Evolutionary conservation across 1,140 invertebrate species (phyloP).

Genomic region (Drosophila pruinosa): DNA sequence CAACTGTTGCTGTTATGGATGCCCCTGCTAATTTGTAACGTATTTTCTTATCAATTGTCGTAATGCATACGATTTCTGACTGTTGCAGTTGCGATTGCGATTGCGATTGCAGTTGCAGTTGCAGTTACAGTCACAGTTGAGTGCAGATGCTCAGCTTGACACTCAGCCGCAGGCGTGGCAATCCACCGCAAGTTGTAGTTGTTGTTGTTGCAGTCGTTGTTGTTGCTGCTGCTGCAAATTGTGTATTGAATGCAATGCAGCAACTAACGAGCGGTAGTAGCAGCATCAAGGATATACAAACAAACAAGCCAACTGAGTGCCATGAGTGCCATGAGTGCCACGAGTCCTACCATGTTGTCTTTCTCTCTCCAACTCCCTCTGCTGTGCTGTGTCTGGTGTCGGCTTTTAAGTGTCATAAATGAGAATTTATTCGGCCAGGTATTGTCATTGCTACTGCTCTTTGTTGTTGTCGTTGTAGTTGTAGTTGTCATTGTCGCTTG

Average conservation of each 20-base stretch:
- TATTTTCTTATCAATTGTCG: conserved; percentile 78
- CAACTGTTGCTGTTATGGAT: not conserved
- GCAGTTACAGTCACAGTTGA: conserved; percentile 19
- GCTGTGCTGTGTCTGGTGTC: conserved; percentile 37
- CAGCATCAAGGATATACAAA: conserved; percentile 10
- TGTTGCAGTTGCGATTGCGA: conserved; percentile 24
- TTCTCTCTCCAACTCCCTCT: not conserved
- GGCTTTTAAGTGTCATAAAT: conserved; percentile 80
- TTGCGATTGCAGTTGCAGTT: too few relatives aligned
- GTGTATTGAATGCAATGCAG: conserved; percentile 17
- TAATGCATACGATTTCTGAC: conserved; percentile 58
- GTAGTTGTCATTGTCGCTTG: conserved; percentile 29
- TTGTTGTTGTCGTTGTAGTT: conserved; percentile 1
- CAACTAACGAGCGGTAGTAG: conserved; percentile 28
- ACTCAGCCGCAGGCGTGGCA: conserved; percentile 33
- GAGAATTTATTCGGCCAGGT: conserved; percentile 77
- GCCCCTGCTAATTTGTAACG: conserved; percentile 66
- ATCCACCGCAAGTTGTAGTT: conserved; percentile 11
- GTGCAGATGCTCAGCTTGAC: conserved; percentile 42
- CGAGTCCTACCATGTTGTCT: not conserved
- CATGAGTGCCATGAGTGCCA: not conserved
- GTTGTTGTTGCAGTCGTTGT: not conserved
- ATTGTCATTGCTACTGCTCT: conserved; percentile 65
- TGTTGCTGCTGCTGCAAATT: conserved; percentile 2
- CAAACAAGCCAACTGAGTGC: not conserved